Base-by-base conservation (phyloP, 1,140 invertebrate genomes). In the Ericerus pela region DNA sequence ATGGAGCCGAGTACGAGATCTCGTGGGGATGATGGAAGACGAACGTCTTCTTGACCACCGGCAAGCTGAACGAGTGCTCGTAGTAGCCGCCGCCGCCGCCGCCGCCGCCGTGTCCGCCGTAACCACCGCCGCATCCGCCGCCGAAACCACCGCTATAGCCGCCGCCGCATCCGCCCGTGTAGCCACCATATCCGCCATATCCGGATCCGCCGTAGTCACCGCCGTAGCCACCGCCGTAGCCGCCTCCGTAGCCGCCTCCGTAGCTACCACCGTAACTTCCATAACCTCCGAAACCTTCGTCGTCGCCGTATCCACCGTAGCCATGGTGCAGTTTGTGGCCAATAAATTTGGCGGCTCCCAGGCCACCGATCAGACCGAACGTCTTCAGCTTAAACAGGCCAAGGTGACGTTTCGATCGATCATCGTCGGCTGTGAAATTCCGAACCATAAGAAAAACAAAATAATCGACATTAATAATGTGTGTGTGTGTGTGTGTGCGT, bases 341-440 rank as follows among this genome's bases (percentile, higher is more conserved):
- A 24, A 47, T 47, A 47, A 47, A 10, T 24, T 47, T 47, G 26
- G 41, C 41, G 8, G 41, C 41, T 47, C 41, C 41, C 4, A 47
- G 2, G 26, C 41, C 41, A 3, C 41, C 41, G 20, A 47, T 10
- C 4, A 47, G 3, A 22, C 20, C 41, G 11, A 24, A n/a, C 41
- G 26, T 24, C 41, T 47, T 47, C 26, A 24, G 41, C 41, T 22
- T 24, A 47, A 20, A 18, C 41, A 47, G 26, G 10, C 41, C 41
- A 10, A 47, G 16, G 20, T 24, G 41, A 22, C 41, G 10, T 24
- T 47, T 47, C 4, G 3, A 4, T 24, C 41, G 41, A 16, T 24
- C 14, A 24, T 24, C 16, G 41, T 41, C 20, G 14, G 14, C 37
- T 16, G 5, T 18, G 16, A 10, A 24, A 22, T 47, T 47, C 20